Evolutionary conservation across 2,113 vertebrate species (phyloP).

Genomic region (Myrmecophaga tridactyla): DNA sequence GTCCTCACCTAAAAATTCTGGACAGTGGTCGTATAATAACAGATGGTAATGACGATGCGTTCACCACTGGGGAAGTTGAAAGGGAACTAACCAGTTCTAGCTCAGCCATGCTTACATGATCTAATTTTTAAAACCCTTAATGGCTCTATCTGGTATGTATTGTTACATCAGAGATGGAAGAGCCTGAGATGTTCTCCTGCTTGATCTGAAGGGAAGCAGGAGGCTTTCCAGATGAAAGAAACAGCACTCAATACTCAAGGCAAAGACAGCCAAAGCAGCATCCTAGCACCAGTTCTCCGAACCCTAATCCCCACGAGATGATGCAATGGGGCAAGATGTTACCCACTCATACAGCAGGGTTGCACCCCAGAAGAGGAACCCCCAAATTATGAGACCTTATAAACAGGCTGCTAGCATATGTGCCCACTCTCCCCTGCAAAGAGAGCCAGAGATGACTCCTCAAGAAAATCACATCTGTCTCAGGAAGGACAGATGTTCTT

Average conservation of each 20-base stretch:
- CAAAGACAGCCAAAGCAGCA: not conserved
- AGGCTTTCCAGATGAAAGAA: not conserved
- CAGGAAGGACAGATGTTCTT: rapidly evolving
- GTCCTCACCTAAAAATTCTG: not conserved
- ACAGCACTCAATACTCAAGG: not conserved
- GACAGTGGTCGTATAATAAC: not conserved
- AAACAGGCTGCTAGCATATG: not conserved
- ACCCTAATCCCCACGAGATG: not conserved
- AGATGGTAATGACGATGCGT: not conserved
- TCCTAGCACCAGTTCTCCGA: not conserved
- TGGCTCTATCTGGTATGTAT: not conserved
- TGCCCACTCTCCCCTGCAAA: not conserved
- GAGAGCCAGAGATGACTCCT: not conserved
- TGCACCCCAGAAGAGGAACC: not conserved
- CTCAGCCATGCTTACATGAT: not conserved
- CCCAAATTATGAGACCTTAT: not conserved
- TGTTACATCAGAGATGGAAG: conserved; percentile 16
- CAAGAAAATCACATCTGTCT: not conserved
- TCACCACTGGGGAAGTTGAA: not conserved
- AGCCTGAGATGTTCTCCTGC: not conserved
- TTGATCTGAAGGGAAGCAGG: not conserved
- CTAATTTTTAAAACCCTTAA: not conserved
- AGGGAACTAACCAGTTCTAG: not conserved
- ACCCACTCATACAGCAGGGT: not conserved
- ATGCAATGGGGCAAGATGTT: not conserved